These are phyloP conservation scores for Rousettus madagascariensis DNA, from an alignment of 2,797 vertebrate genomes.

Conservation along the genomic window DNA sequence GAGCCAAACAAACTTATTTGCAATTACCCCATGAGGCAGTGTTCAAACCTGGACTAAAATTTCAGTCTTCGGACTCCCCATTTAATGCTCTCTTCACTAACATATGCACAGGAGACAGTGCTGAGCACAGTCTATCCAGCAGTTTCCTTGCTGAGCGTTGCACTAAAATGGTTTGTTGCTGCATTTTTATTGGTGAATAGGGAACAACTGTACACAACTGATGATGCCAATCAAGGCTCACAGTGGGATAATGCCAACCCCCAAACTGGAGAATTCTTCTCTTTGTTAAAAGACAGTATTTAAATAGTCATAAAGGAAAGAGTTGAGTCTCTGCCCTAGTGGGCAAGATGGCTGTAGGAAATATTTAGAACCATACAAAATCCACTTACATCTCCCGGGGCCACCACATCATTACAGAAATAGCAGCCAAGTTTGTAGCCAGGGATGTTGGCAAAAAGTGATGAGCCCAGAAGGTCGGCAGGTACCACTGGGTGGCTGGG, in stretches of 20 bases:
- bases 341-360: neutral
- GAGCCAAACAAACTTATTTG: neutral
- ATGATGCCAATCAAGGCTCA: neutral
- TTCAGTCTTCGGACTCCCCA: neutral
- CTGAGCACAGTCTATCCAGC: neutral
- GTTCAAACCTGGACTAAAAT: neutral
- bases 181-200: neutral
- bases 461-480: constrained; percentile 86
- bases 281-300: constrained; percentile 23
- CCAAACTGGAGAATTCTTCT: neutral
- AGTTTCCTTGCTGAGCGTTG: neutral
- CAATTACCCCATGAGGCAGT: neutral
- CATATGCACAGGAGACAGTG: neutral
- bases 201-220: neutral
- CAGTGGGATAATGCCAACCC: neutral
- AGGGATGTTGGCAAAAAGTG: constrained; percentile 98
- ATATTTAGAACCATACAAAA: neutral
- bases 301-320: neutral
- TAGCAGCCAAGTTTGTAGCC: constrained; percentile 99
- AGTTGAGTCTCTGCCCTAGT: neutral
- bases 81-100: neutral
- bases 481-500: constrained; percentile 78
- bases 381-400: constrained; percentile 95
- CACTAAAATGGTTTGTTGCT: neutral
- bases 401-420: constrained; percentile 99